Evolutionary conservation across 2,113 vertebrate species (phyloP).

Genomic region (Alligator sinensis): DNA sequence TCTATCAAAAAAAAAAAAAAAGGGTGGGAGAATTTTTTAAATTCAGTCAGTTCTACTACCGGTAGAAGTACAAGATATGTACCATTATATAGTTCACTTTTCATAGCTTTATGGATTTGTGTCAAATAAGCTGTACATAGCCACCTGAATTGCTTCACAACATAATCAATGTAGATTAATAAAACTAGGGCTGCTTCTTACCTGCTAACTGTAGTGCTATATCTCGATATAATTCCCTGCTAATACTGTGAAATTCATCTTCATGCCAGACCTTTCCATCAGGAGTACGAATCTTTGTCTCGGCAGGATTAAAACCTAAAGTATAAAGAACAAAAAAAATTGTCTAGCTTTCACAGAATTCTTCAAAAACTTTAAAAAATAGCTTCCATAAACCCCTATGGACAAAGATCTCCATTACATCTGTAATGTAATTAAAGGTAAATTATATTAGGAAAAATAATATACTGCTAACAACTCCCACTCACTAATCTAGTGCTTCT

Average conservation of each 20-base stretch:
- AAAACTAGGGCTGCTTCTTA: slow-evolving; percentile 57
- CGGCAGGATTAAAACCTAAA: slow-evolving; percentile 91
- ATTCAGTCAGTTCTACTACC: not conserved
- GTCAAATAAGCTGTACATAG: not conserved
- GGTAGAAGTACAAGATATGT: not conserved
- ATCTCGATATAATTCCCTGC: slow-evolving; percentile 85
- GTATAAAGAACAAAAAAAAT: not conserved
- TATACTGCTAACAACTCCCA: not conserved
- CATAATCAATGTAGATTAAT: not conserved
- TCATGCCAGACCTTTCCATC: slow-evolving; percentile 90
- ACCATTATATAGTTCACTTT: not conserved
- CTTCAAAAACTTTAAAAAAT: not conserved
- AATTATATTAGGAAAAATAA: not conserved
- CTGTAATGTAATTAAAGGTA: not conserved
- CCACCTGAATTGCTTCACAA: not conserved
- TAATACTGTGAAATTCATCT: slow-evolving; percentile 83
- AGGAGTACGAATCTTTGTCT: slow-evolving; percentile 87
- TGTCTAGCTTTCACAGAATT: not conserved
- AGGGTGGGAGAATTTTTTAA: not conserved
- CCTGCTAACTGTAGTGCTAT: slow-evolving; percentile 85
- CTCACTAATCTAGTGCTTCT: not conserved
- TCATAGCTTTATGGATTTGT: not conserved
- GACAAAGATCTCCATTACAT: too few relatives aligned
- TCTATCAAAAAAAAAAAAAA: not conserved
- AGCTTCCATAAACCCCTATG: not conserved